phyloP scores from a whole-genome alignment of 2,113 vertebrate species.

The Peromyscus polionotus region DNA sequence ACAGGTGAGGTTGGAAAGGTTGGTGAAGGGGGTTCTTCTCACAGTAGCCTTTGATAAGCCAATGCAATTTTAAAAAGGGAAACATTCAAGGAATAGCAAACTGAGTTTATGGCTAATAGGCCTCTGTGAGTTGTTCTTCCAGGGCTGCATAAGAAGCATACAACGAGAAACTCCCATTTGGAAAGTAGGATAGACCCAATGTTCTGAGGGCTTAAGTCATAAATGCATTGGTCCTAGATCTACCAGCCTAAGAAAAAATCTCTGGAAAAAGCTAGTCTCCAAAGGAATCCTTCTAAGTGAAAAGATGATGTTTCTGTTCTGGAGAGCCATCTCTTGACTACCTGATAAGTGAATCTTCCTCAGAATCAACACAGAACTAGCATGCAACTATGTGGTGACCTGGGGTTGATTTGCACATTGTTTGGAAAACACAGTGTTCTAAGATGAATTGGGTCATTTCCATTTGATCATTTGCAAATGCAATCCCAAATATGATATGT shows the following conservation, averaged over 20 bases:
- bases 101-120: neutral
- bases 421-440: neutral
- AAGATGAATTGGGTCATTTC: neutral
- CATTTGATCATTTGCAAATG: neutral
- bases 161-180: neutral
- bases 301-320: neutral
- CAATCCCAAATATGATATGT: neutral
- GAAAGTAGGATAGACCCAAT: neutral
- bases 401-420: neutral
- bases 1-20: slow-evolving; percentile 91
- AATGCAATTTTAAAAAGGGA: neutral
- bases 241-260: neutral
- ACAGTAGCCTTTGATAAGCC: neutral
- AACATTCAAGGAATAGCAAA: neutral
- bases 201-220: neutral
- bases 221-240: neutral
- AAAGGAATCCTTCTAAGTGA: neutral
- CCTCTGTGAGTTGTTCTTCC: neutral
- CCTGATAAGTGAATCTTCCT: neutral
- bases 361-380: neutral
- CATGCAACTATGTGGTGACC: neutral
- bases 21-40: neutral
- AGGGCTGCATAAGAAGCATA: no score
- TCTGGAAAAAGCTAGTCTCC: neutral
- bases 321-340: neutral